Evolutionary conservation across 2,888 invertebrate species (phyloP), one percentile per base, ranked within the genome.

Genomic region (Norana najaformis): DNA sequence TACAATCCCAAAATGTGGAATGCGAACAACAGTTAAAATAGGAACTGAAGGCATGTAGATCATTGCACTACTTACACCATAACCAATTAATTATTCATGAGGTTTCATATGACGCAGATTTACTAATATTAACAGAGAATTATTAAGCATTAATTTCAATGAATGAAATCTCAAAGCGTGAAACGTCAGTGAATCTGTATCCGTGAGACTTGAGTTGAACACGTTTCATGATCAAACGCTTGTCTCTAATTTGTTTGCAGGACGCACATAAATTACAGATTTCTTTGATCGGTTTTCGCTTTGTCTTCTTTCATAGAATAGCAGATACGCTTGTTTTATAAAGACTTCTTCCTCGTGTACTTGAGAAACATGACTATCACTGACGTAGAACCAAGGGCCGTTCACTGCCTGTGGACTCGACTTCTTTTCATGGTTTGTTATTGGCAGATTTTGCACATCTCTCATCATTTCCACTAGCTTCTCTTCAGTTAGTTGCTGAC

Each of bases 321-420:
- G 96, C 90, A 99, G 96, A 95, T 99, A 99, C 34, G 99, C 99
- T 95, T 99, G 98, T 91, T 97, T 97, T 93, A 96, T 96, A 88
- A 98, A 96, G 91, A 98, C 98, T 92, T 96, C 96, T 95, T 98
- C 97, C 14, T 89, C 89, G 2, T 94, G 92, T 38, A 97, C 97
- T 94, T 97, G 97, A 83, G 96, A 96, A 0, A 98, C 98, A 93
- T 97, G 96, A 91, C 97, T 97, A 95, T 99, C 99, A 90, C 98
- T 98, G 89, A 98, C 97, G 94, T 97, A 97, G 95, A 97, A 99
- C 99, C 99, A 99, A 93, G 96, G 97, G 23, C 97, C 97, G 1
- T 96, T 93, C 1, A 93, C 93, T 20, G 90, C 89, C 16, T 41
- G 35, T 41, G 83, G 85, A 20, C 14, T 30, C 85, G 35, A 85